These are phyloP conservation scores for Malacoraja senta DNA, from an alignment of 2,797 vertebrate genomes.

Conservation along the genomic window DNA sequence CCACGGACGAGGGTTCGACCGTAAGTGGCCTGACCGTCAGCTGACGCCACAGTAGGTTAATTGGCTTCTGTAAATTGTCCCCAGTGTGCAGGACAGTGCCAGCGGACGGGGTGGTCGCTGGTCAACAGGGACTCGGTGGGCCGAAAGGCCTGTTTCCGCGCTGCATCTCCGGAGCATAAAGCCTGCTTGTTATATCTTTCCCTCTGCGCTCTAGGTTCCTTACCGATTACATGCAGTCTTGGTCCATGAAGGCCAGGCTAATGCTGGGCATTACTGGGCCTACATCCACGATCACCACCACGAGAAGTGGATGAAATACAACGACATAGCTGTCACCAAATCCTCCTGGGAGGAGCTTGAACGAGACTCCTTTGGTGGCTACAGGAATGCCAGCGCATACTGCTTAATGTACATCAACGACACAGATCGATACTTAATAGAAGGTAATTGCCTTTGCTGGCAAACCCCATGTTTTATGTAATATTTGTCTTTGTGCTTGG, in stretches of 20 bases:
- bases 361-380: conserved; percentile 93
- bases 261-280: conserved; percentile 97
- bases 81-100: too few species aligned
- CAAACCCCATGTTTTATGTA: background rate
- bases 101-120: too few species aligned
- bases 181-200: background rate
- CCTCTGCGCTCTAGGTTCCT: conserved; percentile 68
- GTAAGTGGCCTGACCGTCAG: too few species aligned
- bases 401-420: conserved; percentile 98
- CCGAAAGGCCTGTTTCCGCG: too few species aligned
- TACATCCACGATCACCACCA: conserved; percentile 90
- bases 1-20: too few species aligned
- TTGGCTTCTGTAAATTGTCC: too few species aligned
- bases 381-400: conserved; percentile 94
- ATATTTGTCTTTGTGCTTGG: background rate
- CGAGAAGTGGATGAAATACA: conserved; percentile 96
- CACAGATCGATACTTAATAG: conserved; percentile 89
- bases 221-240: conserved; percentile 91
- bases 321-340: conserved; percentile 93
- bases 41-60: too few species aligned
- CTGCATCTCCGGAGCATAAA: too few species aligned
- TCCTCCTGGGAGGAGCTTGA: conserved; percentile 96
- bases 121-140: too few species aligned
- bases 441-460: conserved; percentile 62
- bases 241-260: conserved; percentile 95